These are phyloP conservation scores for Nomada ferruginata DNA, from an alignment of 2,888 invertebrate species.

Conservation along the genomic window DNA sequence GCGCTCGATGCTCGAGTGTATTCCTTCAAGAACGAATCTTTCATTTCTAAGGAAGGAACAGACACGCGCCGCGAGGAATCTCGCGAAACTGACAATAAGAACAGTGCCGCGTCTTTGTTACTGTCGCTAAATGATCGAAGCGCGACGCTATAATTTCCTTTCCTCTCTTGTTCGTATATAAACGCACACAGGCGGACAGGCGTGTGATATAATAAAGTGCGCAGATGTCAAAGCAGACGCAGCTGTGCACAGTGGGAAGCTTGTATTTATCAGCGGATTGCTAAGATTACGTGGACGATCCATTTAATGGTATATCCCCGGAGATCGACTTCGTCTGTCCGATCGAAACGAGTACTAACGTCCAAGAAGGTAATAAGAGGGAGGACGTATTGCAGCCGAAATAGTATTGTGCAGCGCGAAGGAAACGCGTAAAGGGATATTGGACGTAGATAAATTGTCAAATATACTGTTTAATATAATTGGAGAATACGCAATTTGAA, in stretches of 20 bases:
- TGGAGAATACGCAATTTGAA: background rate
- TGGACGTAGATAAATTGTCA: no score
- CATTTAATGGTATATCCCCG: constrained; percentile 24
- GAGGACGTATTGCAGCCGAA: background rate
- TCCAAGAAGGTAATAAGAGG: constrained; percentile 13
- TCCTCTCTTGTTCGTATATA: constrained; percentile 43
- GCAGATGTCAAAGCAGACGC: constrained; percentile 47
- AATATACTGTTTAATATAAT: background rate
- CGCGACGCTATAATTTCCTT: constrained; percentile 39
- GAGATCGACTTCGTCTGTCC: constrained; percentile 16
- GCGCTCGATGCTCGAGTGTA: background rate
- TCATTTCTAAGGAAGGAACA: constrained; percentile 4
- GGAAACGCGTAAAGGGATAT: no score
- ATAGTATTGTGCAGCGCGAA: no score
- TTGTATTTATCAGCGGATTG: constrained; percentile 51
- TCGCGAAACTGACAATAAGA: constrained; percentile 34
- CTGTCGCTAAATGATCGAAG: constrained; percentile 37
- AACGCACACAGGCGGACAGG: constrained; percentile 10
- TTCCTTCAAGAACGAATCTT: background rate
- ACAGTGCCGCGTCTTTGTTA: constrained; percentile 44
- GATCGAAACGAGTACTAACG: background rate
- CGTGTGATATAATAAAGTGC: constrained; percentile 32
- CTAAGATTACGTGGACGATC: constrained; percentile 46
- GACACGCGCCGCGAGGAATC: background rate
- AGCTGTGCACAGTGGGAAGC: constrained; percentile 44